These are phyloP conservation scores for Microtus montanus DNA, from an alignment of 2,113 vertebrate genomes.

Conservation along the genomic window DNA sequence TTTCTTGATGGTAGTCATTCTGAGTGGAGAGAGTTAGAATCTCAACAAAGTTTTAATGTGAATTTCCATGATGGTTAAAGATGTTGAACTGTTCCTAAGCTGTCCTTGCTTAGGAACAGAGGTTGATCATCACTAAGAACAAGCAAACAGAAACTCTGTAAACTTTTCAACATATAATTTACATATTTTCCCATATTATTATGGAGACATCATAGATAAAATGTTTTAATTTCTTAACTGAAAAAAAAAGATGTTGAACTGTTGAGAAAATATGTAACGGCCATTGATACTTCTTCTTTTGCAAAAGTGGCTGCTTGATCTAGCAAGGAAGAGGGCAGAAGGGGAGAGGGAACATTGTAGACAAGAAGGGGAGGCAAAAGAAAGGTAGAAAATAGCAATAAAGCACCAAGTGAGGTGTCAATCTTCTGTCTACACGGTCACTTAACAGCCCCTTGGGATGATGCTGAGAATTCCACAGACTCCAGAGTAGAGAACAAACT, in stretches of 20 bases:
- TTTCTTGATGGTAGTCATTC: neutral
- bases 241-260: neutral
- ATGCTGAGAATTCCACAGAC: neutral
- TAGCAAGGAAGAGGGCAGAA: neutral
- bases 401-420: fast-evolving
- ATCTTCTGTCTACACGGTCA: neutral
- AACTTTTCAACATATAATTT: neutral
- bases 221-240: neutral
- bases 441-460: neutral
- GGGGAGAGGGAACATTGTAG: neutral
- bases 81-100: neutral
- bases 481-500: neutral
- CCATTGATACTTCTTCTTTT: neutral
- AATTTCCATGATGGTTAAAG: neutral
- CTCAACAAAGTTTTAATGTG: neutral
- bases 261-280: neutral
- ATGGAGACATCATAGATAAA: neutral
- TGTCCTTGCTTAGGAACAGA: neutral
- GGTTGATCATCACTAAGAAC: neutral
- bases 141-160: neutral
- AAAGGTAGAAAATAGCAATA: neutral
- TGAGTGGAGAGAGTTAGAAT: neutral
- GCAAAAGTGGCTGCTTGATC: neutral
- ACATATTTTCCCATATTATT: neutral
- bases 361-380: neutral